Base-by-base conservation (phyloP, 2,113 vertebrate species). In the Sardina pilchardus region DNA sequence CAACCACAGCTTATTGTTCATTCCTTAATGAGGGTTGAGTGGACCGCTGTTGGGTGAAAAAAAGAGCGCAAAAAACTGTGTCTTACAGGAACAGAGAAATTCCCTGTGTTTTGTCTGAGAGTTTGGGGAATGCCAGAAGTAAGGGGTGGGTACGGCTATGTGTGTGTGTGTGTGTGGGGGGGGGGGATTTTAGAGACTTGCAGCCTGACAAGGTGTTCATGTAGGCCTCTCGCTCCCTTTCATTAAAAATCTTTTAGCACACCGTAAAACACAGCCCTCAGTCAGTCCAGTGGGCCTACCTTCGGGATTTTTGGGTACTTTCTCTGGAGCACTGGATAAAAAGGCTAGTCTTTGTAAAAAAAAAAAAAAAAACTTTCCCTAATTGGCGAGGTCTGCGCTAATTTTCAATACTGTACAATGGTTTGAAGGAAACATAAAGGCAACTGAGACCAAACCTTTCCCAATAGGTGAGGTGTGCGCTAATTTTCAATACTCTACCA, bases 191-290 rank as follows among this genome's bases (percentile, higher is more conserved):
- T 47, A 47, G 8, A 47, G 45, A 47, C 45, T 47, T 47, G 45
- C 45, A 10, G 50, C 50, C 50, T 67, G 24, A 78, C 42, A 82
- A 88, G 21, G 86, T 90, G 84, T 80, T 80, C 83, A 45, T 82
- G 84, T 83, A 14, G 47, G 30, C 19, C 81, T n/a, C 26, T 83
- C 36, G 67, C 17, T 48, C 45, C 1, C 36, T 82, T 89, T 82
- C 59, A 67, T 67, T 34, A 34, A 45, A 81, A 83, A 85, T 85
- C 87, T 88, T 85, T 91, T 88, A 75, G 75, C 92, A 88, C 90
- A 71, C 91, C 87, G 6, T 90, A 89, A 93, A 92, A 91, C 85
- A 30, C n/a, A 44, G 75, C 39, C 89, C 59, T 0, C 24, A 85
- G 19, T 0, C 24, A 85, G 19, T 39, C 1, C 87, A 90, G 91